phyloP scores from a whole-genome alignment of 2,888 invertebrate species.

The Lycophotia porphyrea region DNA sequence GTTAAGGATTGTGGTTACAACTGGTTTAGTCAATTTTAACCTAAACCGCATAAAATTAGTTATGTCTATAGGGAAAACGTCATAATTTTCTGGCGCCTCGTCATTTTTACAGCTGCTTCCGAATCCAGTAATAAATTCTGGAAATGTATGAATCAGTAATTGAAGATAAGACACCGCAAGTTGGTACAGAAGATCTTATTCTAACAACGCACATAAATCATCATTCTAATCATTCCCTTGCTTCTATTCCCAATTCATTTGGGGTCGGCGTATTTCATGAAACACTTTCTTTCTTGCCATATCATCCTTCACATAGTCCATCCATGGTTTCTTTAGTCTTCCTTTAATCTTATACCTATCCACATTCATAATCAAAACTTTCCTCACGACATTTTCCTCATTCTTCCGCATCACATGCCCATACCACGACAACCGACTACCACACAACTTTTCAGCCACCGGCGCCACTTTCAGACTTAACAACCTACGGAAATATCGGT shows the following conservation, averaged over 20 bases:
- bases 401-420: no score
- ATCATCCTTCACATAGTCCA: no score
- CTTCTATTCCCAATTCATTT: no score
- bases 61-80: conserved; percentile 3
- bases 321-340: no score
- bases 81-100: conserved; percentile 12
- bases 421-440: no score
- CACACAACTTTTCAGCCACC: no score
- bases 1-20: conserved; percentile 26
- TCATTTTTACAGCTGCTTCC: conserved; percentile 44
- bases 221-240: no score
- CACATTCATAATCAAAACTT: no score
- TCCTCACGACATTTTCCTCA: no score
- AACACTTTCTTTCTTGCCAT: no score
- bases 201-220: background rate
- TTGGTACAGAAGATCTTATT: conserved; percentile 12
- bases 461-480: background rate
- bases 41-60: conserved; percentile 31
- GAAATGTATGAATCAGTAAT: conserved; percentile 50
- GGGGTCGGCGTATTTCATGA: no score
- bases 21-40: conserved; percentile 1
- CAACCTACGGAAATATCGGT: background rate
- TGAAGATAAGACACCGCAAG: background rate
- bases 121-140: conserved; percentile 40
- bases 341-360: no score